phyloP scores from a whole-genome alignment of 2,113 vertebrate genomes.

The Sinocyclocheilus anshuiensis region DNA sequence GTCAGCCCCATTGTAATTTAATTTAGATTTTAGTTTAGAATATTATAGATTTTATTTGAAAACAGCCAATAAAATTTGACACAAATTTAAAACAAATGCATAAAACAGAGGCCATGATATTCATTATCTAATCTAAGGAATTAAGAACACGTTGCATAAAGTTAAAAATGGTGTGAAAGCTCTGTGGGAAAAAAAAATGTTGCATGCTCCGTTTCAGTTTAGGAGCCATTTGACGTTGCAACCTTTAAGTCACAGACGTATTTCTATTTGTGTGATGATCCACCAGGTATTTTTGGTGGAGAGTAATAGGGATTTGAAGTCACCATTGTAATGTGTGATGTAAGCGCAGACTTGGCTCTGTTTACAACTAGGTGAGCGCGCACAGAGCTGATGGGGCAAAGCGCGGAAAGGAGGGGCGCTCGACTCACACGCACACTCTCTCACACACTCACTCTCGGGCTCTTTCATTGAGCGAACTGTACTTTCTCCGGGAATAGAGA shows the following conservation, averaged over 20 bases:
- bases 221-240: background rate
- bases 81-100: background rate
- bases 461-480: background rate
- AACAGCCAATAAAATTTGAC: background rate
- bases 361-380: constrained; percentile 79
- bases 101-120: background rate
- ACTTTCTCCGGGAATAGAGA: constrained; percentile 8
- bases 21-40: background rate
- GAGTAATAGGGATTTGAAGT: constrained; percentile 81
- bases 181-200: too few relatives aligned
- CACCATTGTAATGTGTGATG: constrained; percentile 88
- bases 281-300: constrained; percentile 86
- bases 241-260: background rate
- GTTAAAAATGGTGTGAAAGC: too few relatives aligned
- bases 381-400: background rate
- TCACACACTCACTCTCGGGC: background rate
- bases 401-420: constrained; percentile 2
- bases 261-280: constrained; percentile 57
- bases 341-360: constrained; percentile 86
- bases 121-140: background rate
- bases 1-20: background rate
- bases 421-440: background rate
- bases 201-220: too few relatives aligned
- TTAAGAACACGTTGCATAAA: background rate
- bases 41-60: background rate